Evolutionary conservation across 2,888 invertebrate genomes (phyloP), one percentile per base, ranked within the genome.

Genomic region (Diarsia dahlii): DNA sequence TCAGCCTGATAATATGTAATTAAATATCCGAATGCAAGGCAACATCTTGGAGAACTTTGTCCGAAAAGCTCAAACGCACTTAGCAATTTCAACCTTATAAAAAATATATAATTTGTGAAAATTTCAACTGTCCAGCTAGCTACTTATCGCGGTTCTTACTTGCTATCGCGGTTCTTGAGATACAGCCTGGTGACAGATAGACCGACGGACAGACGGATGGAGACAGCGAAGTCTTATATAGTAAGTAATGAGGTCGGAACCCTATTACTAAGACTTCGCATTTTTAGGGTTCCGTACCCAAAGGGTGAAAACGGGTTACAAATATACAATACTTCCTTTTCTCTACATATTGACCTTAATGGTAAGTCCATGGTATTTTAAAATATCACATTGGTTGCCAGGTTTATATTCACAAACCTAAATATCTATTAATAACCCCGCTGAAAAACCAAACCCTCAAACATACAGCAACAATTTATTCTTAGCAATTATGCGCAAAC

Each of bases 401-500:
- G 20, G n/a, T 39, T 20, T 20, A 62, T 10, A 6, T n/a, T 18
- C 15, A 48, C 1, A 8, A 70, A 48, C 34, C 6, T 34, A n/a
- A n/a, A 34, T 34, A 13, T 18, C 13, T 64, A 34, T 56, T 6
- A 6, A n/a, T 23, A 58, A 69, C 34, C 18, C 18, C 3, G 34
- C 13, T 71, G 18, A n/a, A 62, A 63, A 23, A 50, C 46, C 18
- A 34, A 18, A 28, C 48, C 15, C 45, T 28, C 6, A 56, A 45
- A 54, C 1, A 28, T 9, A 52, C 2, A 18, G 15, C 13, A 71
- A 34, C 12, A 71, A 46, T 60, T 60, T 12, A 66, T 60, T 54
- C 23, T 23, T 13, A 63, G 15, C n/a, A 9, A 66, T 63, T 67
- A 58, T 64, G 20, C 5, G 9, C 18, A 12, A 66, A 70, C 77